These are phyloP conservation scores for Sinelater perroti DNA, from an alignment of 2,888 invertebrate genomes.

Conservation along the genomic window DNA sequence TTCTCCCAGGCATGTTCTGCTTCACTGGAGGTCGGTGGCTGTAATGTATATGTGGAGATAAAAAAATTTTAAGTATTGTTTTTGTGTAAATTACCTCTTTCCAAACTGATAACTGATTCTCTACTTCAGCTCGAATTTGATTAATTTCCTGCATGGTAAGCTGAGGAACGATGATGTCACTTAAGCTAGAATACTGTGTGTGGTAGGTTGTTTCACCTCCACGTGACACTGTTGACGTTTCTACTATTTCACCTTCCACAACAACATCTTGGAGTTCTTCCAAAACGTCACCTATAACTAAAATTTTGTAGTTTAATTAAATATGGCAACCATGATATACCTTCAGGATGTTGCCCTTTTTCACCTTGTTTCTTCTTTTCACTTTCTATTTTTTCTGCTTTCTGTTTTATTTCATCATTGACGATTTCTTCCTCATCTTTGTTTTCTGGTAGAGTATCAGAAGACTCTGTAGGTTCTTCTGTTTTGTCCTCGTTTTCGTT, in stretches of 20 bases:
- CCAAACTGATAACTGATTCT: constrained; percentile 64
- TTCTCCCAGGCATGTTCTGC: constrained; percentile 69
- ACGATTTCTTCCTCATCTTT: constrained; percentile 54
- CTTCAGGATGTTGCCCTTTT: constrained; percentile 59
- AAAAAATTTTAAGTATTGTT: background rate
- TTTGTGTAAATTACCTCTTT: constrained; percentile 53
- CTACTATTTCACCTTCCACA: constrained; percentile 77
- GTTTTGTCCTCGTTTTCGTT: constrained; percentile 70
- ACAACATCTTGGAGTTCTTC: constrained; percentile 64
- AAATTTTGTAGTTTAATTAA: no score
- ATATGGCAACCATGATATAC: constrained; percentile 33
- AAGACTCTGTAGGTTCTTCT: constrained; percentile 66
- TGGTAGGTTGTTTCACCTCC: constrained; percentile 80
- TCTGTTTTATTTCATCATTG: constrained; percentile 54
- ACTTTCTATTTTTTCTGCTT: constrained; percentile 62
- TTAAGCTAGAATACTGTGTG: constrained; percentile 63
- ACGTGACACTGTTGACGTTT: constrained; percentile 73
- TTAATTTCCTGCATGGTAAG: constrained; percentile 59
- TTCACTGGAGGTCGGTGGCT: constrained; percentile 59
- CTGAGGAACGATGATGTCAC: constrained; percentile 44
- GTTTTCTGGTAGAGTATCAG: constrained; percentile 60
- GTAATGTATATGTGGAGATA: constrained; percentile 23
- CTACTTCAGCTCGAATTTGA: constrained; percentile 61
- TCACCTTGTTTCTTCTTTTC: constrained; percentile 62
- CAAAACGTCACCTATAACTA: constrained; percentile 50